Evolutionary conservation across 2,797 vertebrate genomes (phyloP), one percentile per base, ranked within the genome.

Genomic region (Notolabrus celidotus): DNA sequence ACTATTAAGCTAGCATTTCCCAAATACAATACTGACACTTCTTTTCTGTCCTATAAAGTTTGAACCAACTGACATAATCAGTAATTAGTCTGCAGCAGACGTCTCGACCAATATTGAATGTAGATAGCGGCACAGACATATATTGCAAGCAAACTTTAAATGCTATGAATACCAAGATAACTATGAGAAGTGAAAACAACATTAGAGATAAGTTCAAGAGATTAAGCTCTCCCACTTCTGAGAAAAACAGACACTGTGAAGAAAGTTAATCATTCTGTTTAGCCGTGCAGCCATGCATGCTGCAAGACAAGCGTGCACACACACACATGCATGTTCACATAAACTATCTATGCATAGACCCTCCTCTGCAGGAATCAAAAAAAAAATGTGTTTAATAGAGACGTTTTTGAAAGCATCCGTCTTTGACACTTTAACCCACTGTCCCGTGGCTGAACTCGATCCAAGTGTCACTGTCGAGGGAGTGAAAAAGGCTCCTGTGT

Each of bases 401-500:
- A 11, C 41, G 1, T 50, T 53, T 71, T 17, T 16, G 12, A 12
- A 17, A 14, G 33, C 54, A n/a, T 46, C 22, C 42, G 53, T 76
- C 46, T 80, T 41, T 67, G 81, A 81, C 88, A 83, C 80, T 77
- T 85, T 80, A 83, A 85, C 80, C 83, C 65, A 77, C 84, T 86
- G 80, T 90, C 79, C 90, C 64, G 75, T 3, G 33, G 57, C 81
- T 89, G 87, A 90, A 91, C 88, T 87, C 79, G 3, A 47, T 49
- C 74, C 69, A 65, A 84, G 86, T 69, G 88, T 86, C 76, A 57
- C 83, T 60, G 66, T 84, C 59, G 50, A 83, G 82, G 80, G 89
- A 90, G 75, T 82, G 76, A 88, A 88, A 17, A 86, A 86, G 83
- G 77, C 86, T 91, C 88, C 73, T 65, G 84, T 93, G 92, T 92